Evolutionary conservation across 1,140 invertebrate genomes (phyloP), one percentile per base, ranked within the genome.

Genomic region (Limonius californicus): DNA sequence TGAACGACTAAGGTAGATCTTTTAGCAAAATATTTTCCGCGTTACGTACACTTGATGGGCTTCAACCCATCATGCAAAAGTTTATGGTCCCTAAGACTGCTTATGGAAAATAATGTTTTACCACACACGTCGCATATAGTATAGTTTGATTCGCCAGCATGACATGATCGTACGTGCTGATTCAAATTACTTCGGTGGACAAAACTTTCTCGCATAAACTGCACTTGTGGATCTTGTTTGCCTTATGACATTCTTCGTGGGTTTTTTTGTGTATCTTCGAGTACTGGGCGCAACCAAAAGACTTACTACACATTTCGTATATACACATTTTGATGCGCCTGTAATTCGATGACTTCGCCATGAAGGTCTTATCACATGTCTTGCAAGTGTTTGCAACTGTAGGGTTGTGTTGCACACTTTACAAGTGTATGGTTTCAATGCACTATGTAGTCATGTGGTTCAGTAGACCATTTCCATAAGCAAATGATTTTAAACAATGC

Each of bases 1-100:
- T 74, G 72, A 1, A 32, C 21, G 2, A 2, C 6, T 27, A 59
- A 21, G 1, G 42, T 9, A 3, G 7, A 7, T 19, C 11, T 4
- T 18, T 23, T 39, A 7, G n/a, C 23, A 15, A 50, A 45, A 50
- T 2, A 50, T 32, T 59, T 59, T 20, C 15, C 39, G 18, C 57
- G 47, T 4, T 45, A 2, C 20, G 6, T 21, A 18, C 57, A 50
- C 19, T 32, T 30, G 21, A 21, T 50, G 0, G 86, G 86, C 65
- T 85, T 84, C 64, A 87, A 85, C 0, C 85, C 86, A 2, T 85
- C 87, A 72, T 89, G 87, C 20, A 81, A 81, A 32, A 84, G 76
- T 23, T 81, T 77, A 72, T 89, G 87, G 1, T 80, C 81, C 43
- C 82, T 81, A 0, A 60, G 20, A 54, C 16, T 32, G 6, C 1